Percentiles rank a stretch among this genome's conserved stretches.
Conservation (phyloP, 2,888 invertebrate species). For the Balanococcus diminutus region DNA sequence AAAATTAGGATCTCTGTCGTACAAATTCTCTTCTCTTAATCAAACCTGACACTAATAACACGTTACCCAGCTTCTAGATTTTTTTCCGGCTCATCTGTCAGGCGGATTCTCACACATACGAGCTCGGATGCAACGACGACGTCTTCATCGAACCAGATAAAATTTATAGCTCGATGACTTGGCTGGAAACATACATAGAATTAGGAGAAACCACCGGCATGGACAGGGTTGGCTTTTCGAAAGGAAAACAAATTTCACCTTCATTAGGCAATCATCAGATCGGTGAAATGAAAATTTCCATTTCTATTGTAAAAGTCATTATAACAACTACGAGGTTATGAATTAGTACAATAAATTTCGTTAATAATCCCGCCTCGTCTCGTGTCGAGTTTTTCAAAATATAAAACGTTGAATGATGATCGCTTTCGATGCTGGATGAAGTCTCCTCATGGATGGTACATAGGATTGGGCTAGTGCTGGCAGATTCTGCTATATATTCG, state of each 20-base stretch:
- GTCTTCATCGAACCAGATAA: not conserved
- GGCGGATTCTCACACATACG: not conserved
- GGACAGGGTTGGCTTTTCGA: not conserved
- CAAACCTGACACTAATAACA: not conserved
- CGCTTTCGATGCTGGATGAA: not conserved
- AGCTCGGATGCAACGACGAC: not conserved
- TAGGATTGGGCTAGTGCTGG: no score
- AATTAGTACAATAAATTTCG: conserved; percentile 13
- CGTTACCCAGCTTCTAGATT: not conserved
- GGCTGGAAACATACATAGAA: not conserved
- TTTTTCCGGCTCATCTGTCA: not conserved
- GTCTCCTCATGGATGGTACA: no score
- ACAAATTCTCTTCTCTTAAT: not conserved
- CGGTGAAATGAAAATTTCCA: not conserved
- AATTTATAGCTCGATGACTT: not conserved
- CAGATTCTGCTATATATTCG: not conserved
- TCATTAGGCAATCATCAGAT: not conserved
- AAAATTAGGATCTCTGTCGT: no score
- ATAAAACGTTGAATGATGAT: not conserved
- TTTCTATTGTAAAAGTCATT: not conserved
- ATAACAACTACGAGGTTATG: not conserved
- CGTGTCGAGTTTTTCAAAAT: not conserved
- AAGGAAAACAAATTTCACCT: not conserved
- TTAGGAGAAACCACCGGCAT: not conserved
- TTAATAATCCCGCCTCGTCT: not conserved